These are phyloP conservation scores for Menidia menidia DNA, from an alignment of 2,797 vertebrate genomes.

Conservation along the genomic window DNA sequence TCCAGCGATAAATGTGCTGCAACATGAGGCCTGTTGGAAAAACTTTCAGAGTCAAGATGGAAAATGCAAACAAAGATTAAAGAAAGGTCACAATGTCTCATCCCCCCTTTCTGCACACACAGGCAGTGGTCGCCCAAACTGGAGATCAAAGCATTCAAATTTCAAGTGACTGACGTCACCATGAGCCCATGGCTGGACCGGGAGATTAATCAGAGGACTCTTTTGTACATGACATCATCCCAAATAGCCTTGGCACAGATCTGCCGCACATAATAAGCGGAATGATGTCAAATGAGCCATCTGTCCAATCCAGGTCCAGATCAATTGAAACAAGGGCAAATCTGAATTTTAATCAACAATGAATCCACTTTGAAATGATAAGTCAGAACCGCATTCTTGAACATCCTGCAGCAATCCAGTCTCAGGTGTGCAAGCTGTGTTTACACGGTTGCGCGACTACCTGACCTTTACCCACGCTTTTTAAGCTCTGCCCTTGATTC, in stretches of 20 bases:
- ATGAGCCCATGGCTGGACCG: not conserved
- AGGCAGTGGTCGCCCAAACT: conserved; percentile 21
- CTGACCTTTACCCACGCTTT: not conserved
- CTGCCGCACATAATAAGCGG: not conserved
- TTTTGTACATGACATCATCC: conserved; percentile 2
- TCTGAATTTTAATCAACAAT: not conserved
- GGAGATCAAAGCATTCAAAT: conserved; percentile 13
- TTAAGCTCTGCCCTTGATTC: conserved; percentile 53
- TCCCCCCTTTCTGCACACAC: not conserved
- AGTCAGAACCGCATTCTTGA: not conserved
- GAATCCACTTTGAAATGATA: not conserved
- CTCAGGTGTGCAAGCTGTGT: not conserved
- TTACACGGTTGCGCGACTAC: conserved; percentile 11
- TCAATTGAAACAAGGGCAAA: not conserved
- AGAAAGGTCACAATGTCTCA: not conserved
- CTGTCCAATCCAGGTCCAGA: too few species aligned
- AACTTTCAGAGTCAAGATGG: not conserved
- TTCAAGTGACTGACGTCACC: conserved; percentile 22
- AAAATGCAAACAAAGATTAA: not conserved
- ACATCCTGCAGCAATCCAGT: not conserved
- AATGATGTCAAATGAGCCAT: not conserved
- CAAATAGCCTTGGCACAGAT: not conserved
- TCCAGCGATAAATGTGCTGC: conserved; percentile 32
- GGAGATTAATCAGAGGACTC: conserved; percentile 1
- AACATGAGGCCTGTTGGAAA: conserved; percentile 1